Conservation (phyloP, 1,140 invertebrate species). For the Bombus balteatus region DNA sequence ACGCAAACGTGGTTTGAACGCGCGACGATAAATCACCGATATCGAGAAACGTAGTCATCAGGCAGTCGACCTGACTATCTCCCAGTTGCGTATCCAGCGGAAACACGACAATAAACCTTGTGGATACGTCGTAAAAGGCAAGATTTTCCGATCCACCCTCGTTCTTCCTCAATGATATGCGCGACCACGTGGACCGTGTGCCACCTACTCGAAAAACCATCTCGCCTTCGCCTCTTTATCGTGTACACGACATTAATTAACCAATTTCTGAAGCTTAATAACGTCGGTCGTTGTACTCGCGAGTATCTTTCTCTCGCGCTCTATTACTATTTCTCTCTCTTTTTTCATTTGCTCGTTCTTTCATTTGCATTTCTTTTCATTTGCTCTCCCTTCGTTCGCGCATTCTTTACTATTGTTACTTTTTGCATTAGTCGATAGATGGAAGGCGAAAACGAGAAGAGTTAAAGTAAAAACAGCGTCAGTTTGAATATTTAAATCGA, state of each 20-base stretch:
- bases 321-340: no score
- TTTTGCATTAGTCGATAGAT: background rate
- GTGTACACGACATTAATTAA: constrained; percentile 23
- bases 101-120: constrained; percentile 29
- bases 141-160: constrained; percentile 23
- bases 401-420: no score
- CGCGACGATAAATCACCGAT: constrained; percentile 40
- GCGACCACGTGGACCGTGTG: constrained; percentile 19
- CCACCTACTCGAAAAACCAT: background rate
- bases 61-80: constrained; percentile 11
- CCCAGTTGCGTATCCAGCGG: background rate
- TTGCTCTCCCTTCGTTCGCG: background rate
- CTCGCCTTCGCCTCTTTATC: constrained; percentile 7
- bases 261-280: constrained; percentile 10
- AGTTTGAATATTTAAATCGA: constrained; percentile 34
- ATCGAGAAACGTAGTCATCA: constrained; percentile 47
- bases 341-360: background rate
- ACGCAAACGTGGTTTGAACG: constrained; percentile 14
- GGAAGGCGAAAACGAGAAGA: background rate
- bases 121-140: constrained; percentile 16
- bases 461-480: background rate
- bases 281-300: background rate
- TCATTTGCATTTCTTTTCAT: no score
- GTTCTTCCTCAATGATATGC: constrained; percentile 37
- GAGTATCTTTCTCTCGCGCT: background rate